phyloP scores from a whole-genome alignment of 2,113 vertebrate species.

The Aldabrachelys gigantea region DNA sequence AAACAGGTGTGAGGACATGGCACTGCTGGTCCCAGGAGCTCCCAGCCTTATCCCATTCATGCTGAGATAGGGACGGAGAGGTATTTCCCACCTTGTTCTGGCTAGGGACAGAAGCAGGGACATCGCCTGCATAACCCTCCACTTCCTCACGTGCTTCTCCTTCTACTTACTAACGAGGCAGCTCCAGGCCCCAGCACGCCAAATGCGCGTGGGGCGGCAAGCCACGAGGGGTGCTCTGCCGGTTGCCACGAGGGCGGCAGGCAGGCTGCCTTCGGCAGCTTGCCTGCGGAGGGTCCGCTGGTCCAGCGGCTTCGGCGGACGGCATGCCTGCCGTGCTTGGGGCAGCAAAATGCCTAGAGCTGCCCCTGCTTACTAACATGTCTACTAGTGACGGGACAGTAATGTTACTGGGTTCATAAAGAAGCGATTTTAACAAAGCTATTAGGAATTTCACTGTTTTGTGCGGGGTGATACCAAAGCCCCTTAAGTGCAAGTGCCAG shows the following conservation, averaged over 20 bases:
- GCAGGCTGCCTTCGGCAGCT: too few relatives aligned
- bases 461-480: not conserved
- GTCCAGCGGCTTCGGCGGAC: too few relatives aligned
- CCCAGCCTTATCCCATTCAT: not conserved
- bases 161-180: not conserved
- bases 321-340: too few relatives aligned
- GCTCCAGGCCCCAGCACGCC: too few relatives aligned
- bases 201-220: too few relatives aligned
- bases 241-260: too few relatives aligned
- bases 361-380: not conserved
- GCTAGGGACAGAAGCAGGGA: not conserved
- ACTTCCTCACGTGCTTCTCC: not conserved
- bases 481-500: not conserved
- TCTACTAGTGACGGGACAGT: not conserved
- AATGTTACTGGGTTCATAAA: not conserved
- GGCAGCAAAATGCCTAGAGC: too few relatives aligned
- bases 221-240: too few relatives aligned
- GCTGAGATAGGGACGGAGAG: not conserved
- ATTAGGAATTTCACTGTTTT: not conserved
- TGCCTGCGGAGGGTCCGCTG: too few relatives aligned
- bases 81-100: not conserved
- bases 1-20: not conserved
- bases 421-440: not conserved
- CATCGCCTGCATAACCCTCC: not conserved
- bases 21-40: not conserved